phyloP scores from a whole-genome alignment of 2,888 invertebrate genomes.

The Diabrotica balteata region DNA sequence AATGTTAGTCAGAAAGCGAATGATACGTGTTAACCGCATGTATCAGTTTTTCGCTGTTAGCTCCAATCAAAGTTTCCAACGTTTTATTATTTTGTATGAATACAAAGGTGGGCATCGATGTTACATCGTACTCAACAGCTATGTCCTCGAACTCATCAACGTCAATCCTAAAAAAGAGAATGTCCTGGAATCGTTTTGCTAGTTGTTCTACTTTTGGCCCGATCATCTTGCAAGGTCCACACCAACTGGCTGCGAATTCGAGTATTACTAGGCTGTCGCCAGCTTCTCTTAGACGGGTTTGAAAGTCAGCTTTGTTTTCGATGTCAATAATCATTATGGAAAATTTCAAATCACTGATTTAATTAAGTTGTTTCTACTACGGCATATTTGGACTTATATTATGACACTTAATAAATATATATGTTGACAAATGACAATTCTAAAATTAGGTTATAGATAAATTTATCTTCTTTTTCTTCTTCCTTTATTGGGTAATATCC shows the following conservation, averaged over 20 bases:
- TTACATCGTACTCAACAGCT: constrained; percentile 77
- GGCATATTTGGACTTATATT: no score
- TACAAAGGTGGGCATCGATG: constrained; percentile 90
- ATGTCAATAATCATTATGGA: constrained; percentile 15
- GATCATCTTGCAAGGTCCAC: constrained; percentile 91
- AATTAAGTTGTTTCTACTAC: no score
- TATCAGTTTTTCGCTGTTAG: constrained; percentile 73
- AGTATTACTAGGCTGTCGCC: constrained; percentile 83
- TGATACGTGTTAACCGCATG: no score
- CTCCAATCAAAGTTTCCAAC: constrained; percentile 79
- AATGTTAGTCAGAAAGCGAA: no score
- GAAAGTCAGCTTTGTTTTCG: constrained; percentile 70
- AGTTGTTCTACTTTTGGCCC: constrained; percentile 80
- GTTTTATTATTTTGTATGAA: constrained; percentile 77
- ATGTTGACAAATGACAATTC: no score
- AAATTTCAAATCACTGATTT: no score
- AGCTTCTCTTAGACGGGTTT: constrained; percentile 73
- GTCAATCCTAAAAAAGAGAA: constrained; percentile 68
- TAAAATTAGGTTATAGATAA: no score
- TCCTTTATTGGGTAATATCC: no score
- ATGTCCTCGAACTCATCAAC: constrained; percentile 88
- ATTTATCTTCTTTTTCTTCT: no score
- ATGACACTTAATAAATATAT: no score
- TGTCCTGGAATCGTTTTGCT: constrained; percentile 66
- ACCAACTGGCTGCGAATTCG: constrained; percentile 93